Conservation (phyloP, 1,140 invertebrate genomes). For the Caligus rogercresseyi region DNA sequence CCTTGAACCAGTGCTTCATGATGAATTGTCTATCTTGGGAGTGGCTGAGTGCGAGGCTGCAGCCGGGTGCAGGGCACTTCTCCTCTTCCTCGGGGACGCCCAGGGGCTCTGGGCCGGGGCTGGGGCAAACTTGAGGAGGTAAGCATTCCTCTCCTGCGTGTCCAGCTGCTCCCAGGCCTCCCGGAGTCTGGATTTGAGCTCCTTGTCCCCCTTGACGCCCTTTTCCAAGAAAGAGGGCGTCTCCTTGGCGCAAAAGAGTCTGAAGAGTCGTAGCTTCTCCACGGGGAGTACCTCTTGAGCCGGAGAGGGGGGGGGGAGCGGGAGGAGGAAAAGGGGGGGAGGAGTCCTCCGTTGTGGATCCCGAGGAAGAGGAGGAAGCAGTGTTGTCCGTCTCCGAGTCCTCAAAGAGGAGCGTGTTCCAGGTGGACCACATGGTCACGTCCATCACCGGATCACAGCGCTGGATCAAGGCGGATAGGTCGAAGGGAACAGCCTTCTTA, state of each 20-base stretch:
- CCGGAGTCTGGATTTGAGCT: background rate
- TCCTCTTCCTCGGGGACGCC: background rate
- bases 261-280: background rate
- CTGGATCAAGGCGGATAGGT: background rate
- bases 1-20: background rate
- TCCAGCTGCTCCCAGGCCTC: background rate
- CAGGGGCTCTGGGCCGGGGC: background rate
- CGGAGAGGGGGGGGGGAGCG: background rate
- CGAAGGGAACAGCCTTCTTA: too few relatives aligned
- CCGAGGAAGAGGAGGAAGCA: background rate
- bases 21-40: background rate
- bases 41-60: background rate
- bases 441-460: background rate
- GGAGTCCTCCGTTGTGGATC: background rate
- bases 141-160: background rate
- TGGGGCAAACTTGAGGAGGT: background rate
- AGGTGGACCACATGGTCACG: background rate
- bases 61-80: background rate
- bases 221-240: background rate
- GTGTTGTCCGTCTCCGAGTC: too few relatives aligned
- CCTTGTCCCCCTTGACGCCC: background rate
- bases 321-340: background rate
- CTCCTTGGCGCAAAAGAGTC: background rate
- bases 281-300: background rate
- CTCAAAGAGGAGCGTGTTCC: background rate